These are phyloP conservation scores for Argyresthia goedartella DNA, from an alignment of 2,888 invertebrate genomes.

Conservation along the genomic window DNA sequence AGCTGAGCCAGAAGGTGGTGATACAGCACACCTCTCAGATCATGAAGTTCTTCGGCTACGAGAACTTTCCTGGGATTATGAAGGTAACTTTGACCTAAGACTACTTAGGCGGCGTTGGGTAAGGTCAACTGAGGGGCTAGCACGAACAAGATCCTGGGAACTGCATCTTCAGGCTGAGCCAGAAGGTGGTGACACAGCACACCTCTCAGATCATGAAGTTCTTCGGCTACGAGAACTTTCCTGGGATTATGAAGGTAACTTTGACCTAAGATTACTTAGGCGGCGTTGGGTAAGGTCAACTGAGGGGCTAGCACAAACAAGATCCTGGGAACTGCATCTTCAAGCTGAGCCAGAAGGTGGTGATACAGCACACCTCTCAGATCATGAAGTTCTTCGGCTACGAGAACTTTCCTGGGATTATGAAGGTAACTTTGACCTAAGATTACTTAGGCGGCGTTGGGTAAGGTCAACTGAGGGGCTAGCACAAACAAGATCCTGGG, in stretches of 20 bases:
- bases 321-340: constrained; percentile 58
- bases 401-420: too few species aligned
- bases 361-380: constrained; percentile 37
- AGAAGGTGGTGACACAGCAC: constrained; percentile 37
- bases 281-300: too few species aligned
- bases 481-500: constrained; percentile 40
- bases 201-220: constrained; percentile 39
- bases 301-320: too few species aligned
- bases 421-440: too few species aligned
- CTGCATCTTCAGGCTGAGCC: constrained; percentile 51
- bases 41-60: constrained; percentile 22
- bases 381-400: constrained; percentile 44
- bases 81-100: background rate
- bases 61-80: background rate
- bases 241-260: constrained; percentile 1
- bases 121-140: too few species aligned
- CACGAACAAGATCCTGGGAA: constrained; percentile 50
- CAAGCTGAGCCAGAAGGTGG: constrained; percentile 39
- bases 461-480: too few species aligned
- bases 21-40: constrained; percentile 38
- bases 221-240: constrained; percentile 1
- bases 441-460: too few species aligned
- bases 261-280: too few species aligned
- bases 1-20: constrained; percentile 40
- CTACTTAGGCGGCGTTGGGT: too few species aligned